These are phyloP conservation scores for Liasis olivaceus DNA, from an alignment of 2,797 vertebrate genomes.

Conservation along the genomic window DNA sequence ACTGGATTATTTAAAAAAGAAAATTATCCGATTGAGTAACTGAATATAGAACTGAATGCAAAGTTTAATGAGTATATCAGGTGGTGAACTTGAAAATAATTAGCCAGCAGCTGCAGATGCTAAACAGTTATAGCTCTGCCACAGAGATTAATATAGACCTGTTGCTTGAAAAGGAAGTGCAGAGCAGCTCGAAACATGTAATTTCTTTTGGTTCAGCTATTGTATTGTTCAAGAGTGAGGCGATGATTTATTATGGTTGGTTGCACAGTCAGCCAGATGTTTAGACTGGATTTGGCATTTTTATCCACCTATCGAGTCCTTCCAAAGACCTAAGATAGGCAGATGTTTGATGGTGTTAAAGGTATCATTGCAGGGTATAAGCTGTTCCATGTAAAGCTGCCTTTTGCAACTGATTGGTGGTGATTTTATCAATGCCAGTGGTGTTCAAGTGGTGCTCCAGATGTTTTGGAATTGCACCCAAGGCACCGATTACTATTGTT, in stretches of 20 bases:
- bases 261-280: too few species aligned
- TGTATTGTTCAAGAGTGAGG: background rate
- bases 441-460: too few species aligned
- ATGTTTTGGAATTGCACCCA: too few species aligned
- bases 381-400: too few species aligned
- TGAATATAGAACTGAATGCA: conserved; percentile 14
- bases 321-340: too few species aligned
- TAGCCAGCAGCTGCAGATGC: conserved; percentile 6
- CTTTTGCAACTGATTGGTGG: too few species aligned
- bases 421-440: too few species aligned
- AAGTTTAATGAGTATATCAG: conserved; percentile 21
- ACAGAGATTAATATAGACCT: background rate
- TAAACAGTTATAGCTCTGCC: background rate
- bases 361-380: too few species aligned
- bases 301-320: too few species aligned
- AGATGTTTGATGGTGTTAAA: too few species aligned
- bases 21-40: conserved; percentile 32
- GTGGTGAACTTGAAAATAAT: background rate
- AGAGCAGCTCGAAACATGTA: background rate
- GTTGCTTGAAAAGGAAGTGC: background rate
- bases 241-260: background rate
- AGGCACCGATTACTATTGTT: too few species aligned
- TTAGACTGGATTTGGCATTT: too few species aligned
- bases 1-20: conserved; percentile 9
- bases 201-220: background rate